A percentile compares a stretch with the other conserved stretches of the same genome.
Conservation (phyloP, 2,888 invertebrate genomes). For the Amphiduros pacificus region DNA sequence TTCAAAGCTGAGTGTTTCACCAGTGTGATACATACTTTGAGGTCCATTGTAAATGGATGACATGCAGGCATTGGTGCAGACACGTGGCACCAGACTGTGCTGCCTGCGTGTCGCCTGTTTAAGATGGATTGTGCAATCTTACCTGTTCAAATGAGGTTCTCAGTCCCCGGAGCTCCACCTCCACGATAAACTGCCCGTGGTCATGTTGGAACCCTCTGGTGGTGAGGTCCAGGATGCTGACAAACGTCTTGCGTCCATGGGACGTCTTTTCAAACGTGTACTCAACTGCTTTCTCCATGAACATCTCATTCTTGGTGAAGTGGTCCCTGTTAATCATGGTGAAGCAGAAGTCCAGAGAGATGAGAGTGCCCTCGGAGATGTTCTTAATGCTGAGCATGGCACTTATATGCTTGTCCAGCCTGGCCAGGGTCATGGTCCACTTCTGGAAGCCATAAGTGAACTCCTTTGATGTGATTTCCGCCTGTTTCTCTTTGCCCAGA, state of each 20-base stretch:
- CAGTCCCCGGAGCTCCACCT: slow-evolving; percentile 76
- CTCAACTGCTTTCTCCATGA: slow-evolving; percentile 75
- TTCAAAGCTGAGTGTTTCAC: too few relatives aligned
- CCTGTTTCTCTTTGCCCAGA: slow-evolving; percentile 75
- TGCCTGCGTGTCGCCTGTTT: too few relatives aligned
- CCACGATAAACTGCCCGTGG: slow-evolving; percentile 79
- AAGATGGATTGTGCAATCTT: too few relatives aligned
- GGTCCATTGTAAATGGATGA: too few relatives aligned
- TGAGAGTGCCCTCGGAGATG: slow-evolving; percentile 74
- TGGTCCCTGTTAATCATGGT: slow-evolving; percentile 79
- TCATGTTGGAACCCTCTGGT: slow-evolving; percentile 75
- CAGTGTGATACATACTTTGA: too few relatives aligned
- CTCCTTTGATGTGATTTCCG: slow-evolving; percentile 80
- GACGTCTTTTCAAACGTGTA: slow-evolving; percentile 55
- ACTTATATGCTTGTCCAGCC: slow-evolving; percentile 76
- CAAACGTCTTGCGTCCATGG: slow-evolving; percentile 53
- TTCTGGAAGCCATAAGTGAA: slow-evolving; percentile 80
- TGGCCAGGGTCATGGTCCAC: slow-evolving; percentile 80
- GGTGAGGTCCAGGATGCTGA: slow-evolving; percentile 49
- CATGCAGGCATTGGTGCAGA: too few relatives aligned
- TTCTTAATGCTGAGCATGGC: slow-evolving; percentile 79
- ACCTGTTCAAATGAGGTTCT: slow-evolving; percentile 76
- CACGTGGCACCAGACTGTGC: too few relatives aligned
- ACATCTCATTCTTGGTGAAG: slow-evolving; percentile 79
- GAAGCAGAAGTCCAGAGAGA: slow-evolving; percentile 79